These are phyloP conservation scores for Pocota personata DNA, from an alignment of 2,888 invertebrate species.

Conservation along the genomic window DNA sequence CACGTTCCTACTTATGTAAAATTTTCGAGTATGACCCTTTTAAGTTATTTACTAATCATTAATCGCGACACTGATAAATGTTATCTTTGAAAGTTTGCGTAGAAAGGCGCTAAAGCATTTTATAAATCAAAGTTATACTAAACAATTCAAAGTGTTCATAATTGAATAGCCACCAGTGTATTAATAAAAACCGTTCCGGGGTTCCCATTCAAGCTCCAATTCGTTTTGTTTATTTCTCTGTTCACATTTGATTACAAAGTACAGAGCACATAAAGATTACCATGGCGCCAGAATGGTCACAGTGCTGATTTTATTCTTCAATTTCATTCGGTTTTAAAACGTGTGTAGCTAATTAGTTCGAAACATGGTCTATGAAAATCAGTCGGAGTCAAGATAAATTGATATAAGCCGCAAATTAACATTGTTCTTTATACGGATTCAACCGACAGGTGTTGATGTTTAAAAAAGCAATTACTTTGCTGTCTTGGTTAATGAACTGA, in stretches of 20 bases:
- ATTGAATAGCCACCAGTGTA: not conserved
- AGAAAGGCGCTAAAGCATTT: too few species aligned
- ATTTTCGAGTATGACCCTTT: too few species aligned
- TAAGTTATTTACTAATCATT: too few species aligned
- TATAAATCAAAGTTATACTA: too few species aligned
- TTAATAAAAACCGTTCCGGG: not conserved
- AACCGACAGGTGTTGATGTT: slow-evolving; percentile 25
- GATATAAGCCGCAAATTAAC: slow-evolving; percentile 2
- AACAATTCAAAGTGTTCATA: too few species aligned
- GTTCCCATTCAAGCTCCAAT: slow-evolving; percentile 20
- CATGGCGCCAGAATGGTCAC: slow-evolving; percentile 25
- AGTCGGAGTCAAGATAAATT: not conserved
- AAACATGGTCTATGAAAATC: not conserved
- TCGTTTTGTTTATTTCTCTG: slow-evolving; percentile 11
- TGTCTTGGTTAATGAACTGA: slow-evolving; percentile 21
- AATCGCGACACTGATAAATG: too few species aligned
- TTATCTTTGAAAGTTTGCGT: too few species aligned
- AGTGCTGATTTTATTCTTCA: not conserved
- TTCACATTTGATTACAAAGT: slow-evolving; percentile 2
- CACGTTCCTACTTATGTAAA: too few species aligned
- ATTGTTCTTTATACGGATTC: not conserved
- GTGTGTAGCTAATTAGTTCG: slow-evolving; percentile 1
- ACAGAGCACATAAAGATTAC: not conserved
- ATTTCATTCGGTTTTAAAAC: not conserved
- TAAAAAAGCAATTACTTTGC: slow-evolving; percentile 18